A percentile compares a stretch with the other conserved stretches of the same genome.
These are phyloP conservation scores for Elegia similella DNA, from an alignment of 2,888 invertebrate species.

Conservation along the genomic window DNA sequence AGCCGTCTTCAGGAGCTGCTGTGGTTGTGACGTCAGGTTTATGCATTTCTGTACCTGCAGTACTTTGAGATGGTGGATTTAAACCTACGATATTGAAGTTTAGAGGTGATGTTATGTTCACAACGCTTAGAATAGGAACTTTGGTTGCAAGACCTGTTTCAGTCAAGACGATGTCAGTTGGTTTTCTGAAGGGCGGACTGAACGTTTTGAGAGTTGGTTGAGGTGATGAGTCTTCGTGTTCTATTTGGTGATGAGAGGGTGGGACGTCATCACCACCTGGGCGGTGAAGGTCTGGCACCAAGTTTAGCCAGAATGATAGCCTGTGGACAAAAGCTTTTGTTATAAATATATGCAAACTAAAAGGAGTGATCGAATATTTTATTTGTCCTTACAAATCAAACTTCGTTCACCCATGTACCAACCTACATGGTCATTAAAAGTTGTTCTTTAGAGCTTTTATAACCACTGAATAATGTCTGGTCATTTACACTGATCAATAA, in stretches of 20 bases:
- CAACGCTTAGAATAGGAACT: constrained; percentile 58
- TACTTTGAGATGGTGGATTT: constrained; percentile 62
- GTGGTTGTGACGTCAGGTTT: constrained; percentile 74
- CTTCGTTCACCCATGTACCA: no score
- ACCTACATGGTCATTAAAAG: no score
- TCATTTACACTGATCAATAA: no score
- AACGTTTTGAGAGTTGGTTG: constrained; percentile 81
- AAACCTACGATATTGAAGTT: constrained; percentile 67
- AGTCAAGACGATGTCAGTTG: constrained; percentile 73
- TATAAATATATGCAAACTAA: neutral
- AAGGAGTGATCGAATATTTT: neutral
- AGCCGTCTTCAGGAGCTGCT: constrained; percentile 90
- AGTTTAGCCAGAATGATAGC: constrained; percentile 96
- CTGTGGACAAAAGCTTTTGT: constrained; percentile 57
- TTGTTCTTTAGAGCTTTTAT: no score
- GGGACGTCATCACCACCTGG: constrained; percentile 94
- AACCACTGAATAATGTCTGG: no score
- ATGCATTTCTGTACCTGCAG: constrained; percentile 53
- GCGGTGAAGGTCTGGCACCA: constrained; percentile 95
- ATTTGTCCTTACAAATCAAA: no score
- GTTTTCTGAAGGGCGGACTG: constrained; percentile 79
- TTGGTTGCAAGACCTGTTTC: constrained; percentile 67
- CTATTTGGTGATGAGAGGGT: constrained; percentile 91
- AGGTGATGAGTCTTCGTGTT: constrained; percentile 85
- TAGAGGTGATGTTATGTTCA: constrained; percentile 68